These are phyloP conservation scores for Larimichthys crocea DNA, from an alignment of 2,113 vertebrate species.

Conservation along the genomic window DNA sequence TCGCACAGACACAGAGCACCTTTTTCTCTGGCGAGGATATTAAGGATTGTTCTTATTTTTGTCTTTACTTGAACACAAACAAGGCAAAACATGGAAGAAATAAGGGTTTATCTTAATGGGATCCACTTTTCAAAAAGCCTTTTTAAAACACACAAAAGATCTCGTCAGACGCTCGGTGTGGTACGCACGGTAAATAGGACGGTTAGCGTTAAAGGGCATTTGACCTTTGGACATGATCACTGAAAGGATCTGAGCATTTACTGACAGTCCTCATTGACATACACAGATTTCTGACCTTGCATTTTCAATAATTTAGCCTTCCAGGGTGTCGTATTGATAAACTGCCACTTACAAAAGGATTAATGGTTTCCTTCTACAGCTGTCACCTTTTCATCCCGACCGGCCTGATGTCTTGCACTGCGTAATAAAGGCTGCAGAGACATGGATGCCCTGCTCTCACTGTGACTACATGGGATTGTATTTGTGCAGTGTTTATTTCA, in stretches of 20 bases:
- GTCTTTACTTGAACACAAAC: neutral
- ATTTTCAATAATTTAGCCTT: slow-evolving; percentile 20
- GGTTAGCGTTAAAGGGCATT: slow-evolving; percentile 5
- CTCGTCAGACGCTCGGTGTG: neutral
- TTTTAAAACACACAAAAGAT: neutral
- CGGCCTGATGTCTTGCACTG: neutral
- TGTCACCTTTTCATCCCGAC: neutral
- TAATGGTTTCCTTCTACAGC: neutral
- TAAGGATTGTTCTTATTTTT: neutral
- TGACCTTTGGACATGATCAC: neutral
- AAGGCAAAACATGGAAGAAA: neutral
- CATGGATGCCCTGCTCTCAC: neutral
- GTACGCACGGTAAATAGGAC: neutral
- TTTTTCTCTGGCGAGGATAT: neutral
- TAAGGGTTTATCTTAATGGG: neutral
- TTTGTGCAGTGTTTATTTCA: neutral
- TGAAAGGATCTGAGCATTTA: neutral
- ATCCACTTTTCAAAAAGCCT: neutral
- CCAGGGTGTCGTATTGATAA: neutral
- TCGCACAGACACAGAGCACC: neutral
- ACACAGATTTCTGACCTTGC: slow-evolving; percentile 11
- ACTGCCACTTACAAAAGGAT: slow-evolving; percentile 23
- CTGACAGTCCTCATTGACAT: slow-evolving; percentile 2
- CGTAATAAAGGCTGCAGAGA: neutral
- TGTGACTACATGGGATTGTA: neutral